A percentile compares a stretch with the other conserved stretches of the same genome.
phyloP scores from a whole-genome alignment of 2,888 invertebrate species.

The Nymphalis polychloros region DNA sequence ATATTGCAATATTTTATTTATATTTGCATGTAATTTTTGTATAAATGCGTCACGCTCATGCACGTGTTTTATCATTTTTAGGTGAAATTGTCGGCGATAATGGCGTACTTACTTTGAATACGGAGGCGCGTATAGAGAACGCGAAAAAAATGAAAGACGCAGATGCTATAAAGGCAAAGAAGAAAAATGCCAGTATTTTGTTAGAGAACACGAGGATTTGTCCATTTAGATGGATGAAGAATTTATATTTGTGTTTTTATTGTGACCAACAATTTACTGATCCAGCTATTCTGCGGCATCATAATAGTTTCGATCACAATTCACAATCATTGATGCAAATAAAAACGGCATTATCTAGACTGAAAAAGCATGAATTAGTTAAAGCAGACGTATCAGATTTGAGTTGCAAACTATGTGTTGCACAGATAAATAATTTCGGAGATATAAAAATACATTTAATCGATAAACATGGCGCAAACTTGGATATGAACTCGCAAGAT shows the following conservation, averaged over 20 bases:
- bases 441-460: conserved; percentile 61
- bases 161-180: conserved; percentile 56
- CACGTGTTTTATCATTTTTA: conserved; percentile 68
- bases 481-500: conserved; percentile 54
- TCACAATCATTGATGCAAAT: conserved; percentile 46
- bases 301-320: conserved; percentile 50
- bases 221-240: conserved; percentile 72
- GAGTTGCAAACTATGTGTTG: conserved; percentile 61
- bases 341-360: conserved; percentile 52
- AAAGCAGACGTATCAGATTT: conserved; percentile 68
- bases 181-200: conserved; percentile 55
- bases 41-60: conserved; percentile 46
- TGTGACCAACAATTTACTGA: conserved; percentile 63
- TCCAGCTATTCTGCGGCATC: conserved; percentile 56
- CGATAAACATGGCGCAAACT: conserved; percentile 53
- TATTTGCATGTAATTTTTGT: conserved; percentile 35
- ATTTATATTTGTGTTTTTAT: conserved; percentile 66
- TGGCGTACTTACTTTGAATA: conserved; percentile 31
- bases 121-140: conserved; percentile 45
- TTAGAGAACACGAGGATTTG: conserved; percentile 65
- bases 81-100: conserved; percentile 54
- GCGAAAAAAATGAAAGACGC: conserved; percentile 44
- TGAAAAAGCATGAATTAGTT: conserved; percentile 64
- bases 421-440: conserved; percentile 48
- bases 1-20: conserved; percentile 5